Percentiles rank a stretch among this genome's conserved stretches.
These are phyloP conservation scores for Meleagris gallopavo DNA, from an alignment of 2,113 vertebrate species.

Conservation along the genomic window DNA sequence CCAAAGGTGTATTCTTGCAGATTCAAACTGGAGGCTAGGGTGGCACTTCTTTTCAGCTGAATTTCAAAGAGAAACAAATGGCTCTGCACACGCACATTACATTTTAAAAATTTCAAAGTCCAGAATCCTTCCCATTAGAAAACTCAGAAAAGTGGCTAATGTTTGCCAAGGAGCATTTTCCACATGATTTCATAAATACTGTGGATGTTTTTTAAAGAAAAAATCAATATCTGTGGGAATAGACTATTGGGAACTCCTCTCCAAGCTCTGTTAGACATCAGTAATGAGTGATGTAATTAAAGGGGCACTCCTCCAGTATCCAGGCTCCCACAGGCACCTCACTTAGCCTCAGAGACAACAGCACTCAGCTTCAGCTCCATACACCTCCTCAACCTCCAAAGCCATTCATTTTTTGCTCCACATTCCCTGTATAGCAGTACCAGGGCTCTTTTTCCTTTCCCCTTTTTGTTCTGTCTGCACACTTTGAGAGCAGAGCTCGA, in stretches of 20 bases:
- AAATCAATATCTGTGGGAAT: not conserved
- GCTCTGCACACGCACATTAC: not conserved
- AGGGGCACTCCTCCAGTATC: not conserved
- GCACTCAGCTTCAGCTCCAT: not conserved
- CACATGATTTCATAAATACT: not conserved
- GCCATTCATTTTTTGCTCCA: not conserved
- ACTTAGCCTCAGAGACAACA: fast-evolving
- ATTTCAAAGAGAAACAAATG: not conserved
- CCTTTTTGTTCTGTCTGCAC: not conserved
- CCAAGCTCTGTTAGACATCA: not conserved
- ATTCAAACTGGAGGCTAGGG: not conserved
- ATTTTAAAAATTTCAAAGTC: not conserved
- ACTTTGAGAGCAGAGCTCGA: not conserved
- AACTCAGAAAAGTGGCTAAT: not conserved
- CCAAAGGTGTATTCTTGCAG: not conserved
- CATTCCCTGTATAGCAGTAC: not conserved
- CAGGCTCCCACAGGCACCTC: not conserved
- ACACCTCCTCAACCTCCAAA: not conserved
- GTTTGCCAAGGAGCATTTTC: not conserved
- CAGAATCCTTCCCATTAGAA: not conserved
- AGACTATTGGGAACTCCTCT: not conserved
- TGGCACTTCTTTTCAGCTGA: not conserved
- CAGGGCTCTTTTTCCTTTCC: not conserved
- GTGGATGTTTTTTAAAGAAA: not conserved
- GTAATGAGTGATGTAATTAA: not conserved